Base-by-base conservation (phyloP, 2,797 vertebrate species). In the Sphaeramia orbicularis region DNA sequence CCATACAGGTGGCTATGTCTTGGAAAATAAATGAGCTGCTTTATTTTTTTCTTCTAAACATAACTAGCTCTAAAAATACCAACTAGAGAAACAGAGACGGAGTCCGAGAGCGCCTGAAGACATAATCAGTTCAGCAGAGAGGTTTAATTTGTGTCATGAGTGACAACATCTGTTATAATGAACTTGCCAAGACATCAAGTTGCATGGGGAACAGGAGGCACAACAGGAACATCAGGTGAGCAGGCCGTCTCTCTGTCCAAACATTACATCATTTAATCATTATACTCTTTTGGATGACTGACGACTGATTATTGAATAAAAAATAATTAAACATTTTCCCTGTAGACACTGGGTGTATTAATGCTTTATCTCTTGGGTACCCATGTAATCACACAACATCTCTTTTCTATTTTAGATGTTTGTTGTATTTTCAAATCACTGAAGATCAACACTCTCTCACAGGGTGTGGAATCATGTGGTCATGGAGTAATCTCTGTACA, bases 51-150 rank as follows among this genome's bases (percentile, higher is more conserved):
- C 49, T 19, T n/a, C 36, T 18, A 27, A 58, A 37, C 58, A 35
- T 59, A 78, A 74, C 14, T 45, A 41, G 24, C 38, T 65, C 69
- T 78, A 74, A 74, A 81, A 78, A 75, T 76, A 80, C 48, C 53
- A 56, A 40, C 48, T n/a, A 32, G 9, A 56, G 35, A 54, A 51
- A 68, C 30, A 43, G 47, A 51, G 65, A 57, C 36, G 35, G 62
- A 63, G 52, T 65, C 53, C 15, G 36, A 61, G 42, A 73, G 42
- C 0, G 35, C 44, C 61, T 61, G 44, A 45, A 80, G 65, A 65
- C 42, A 49, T 54, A 65, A 71, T 81, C 57, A 53, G 64, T 53
- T 78, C 52, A 66, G 68, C 15, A 41, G 62, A 74, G 50, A 65
- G 67, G 43, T 70, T 70, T 67, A 49, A 78, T 69, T 69, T 67